These are phyloP conservation scores for Argynnis bischoffii DNA, from an alignment of 2,888 invertebrate species.

Conservation along the genomic window DNA sequence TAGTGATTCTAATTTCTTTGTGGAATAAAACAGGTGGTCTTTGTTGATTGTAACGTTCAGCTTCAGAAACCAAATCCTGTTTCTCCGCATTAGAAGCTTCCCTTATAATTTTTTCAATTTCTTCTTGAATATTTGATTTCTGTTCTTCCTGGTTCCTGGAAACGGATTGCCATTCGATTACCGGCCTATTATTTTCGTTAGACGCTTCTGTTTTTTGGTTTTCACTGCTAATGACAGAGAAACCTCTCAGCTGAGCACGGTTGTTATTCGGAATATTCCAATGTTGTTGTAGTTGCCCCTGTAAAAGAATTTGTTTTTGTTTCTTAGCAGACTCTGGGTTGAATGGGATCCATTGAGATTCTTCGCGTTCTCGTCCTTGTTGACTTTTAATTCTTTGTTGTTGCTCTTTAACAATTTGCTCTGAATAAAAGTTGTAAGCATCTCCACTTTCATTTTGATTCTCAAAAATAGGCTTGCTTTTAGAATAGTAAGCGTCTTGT, in stretches of 20 bases:
- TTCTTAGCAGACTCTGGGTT: constrained; percentile 36
- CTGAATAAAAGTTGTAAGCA: constrained; percentile 10
- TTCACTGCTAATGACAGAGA: constrained; percentile 26
- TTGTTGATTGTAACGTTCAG: constrained; percentile 50
- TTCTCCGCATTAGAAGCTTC: constrained; percentile 4
- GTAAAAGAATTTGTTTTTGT: constrained; percentile 18
- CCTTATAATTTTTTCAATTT: constrained; percentile 41
- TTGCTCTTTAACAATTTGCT: constrained; percentile 10
- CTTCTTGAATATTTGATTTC: constrained; percentile 46
- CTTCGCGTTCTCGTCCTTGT: constrained; percentile 28
- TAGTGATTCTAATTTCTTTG: constrained; percentile 50
- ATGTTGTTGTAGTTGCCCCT: too few species aligned
- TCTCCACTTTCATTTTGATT: constrained; percentile 12
- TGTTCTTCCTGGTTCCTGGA: constrained; percentile 50
- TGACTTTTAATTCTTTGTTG: constrained; percentile 10
- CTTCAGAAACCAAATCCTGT: constrained; percentile 47
- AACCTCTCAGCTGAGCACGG: constrained; percentile 37
- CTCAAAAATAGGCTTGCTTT: constrained; percentile 6
- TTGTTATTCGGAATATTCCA: too few species aligned
- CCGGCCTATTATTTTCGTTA: constrained; percentile 28
- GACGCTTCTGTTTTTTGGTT: constrained; percentile 21
- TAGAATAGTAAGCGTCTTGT: background rate
- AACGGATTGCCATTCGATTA: constrained; percentile 51
- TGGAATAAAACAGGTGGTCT: constrained; percentile 47
- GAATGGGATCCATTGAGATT: constrained; percentile 40